Evolutionary conservation across 2,888 invertebrate species (phyloP).

Genomic region (Chalcis sispes): DNA sequence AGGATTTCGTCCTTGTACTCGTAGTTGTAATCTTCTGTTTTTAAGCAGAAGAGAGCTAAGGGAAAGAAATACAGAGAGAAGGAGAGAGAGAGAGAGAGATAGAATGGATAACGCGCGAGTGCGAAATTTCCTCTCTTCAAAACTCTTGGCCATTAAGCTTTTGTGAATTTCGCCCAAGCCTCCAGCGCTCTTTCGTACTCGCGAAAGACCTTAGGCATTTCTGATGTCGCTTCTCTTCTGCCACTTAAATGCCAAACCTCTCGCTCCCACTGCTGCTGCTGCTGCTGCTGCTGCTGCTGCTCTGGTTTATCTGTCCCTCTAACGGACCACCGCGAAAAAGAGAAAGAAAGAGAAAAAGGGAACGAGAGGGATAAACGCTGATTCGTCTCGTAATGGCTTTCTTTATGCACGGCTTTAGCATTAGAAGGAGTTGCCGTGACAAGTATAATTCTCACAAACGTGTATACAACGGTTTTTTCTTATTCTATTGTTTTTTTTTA

Average conservation of each 20-base stretch:
- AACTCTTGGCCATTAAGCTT: conserved; percentile 59
- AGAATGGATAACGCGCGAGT: conserved; percentile 13
- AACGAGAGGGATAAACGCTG: conserved; percentile 42
- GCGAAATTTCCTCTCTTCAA: conserved; percentile 57
- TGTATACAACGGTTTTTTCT: too few species aligned
- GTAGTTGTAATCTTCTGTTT: conserved; percentile 55
- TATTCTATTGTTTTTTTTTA: too few species aligned
- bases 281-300: too few species aligned
- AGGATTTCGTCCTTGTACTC: conserved; percentile 28
- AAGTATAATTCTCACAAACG: conserved; percentile 50
- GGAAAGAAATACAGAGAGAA: conserved; percentile 5
- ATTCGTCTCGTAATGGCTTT: conserved; percentile 33
- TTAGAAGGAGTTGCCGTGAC: not conserved
- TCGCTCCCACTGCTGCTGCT: too few species aligned
- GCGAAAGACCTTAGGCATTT: conserved; percentile 55
- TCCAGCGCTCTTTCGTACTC: conserved; percentile 17
- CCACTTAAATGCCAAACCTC: conserved; percentile 57
- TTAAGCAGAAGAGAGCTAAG: conserved; percentile 51
- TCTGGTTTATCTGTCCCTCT: conserved; percentile 58
- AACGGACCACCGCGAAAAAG: conserved; percentile 24
- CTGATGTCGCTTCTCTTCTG: conserved; percentile 57
- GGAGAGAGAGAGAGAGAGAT: conserved; percentile 1
- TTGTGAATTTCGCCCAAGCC: conserved; percentile 53
- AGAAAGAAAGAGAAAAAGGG: conserved; percentile 42
- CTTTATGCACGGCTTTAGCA: conserved; percentile 36